phyloP scores from a whole-genome alignment of 2,888 invertebrate species.

The Petrolisthes cinctipes region DNA sequence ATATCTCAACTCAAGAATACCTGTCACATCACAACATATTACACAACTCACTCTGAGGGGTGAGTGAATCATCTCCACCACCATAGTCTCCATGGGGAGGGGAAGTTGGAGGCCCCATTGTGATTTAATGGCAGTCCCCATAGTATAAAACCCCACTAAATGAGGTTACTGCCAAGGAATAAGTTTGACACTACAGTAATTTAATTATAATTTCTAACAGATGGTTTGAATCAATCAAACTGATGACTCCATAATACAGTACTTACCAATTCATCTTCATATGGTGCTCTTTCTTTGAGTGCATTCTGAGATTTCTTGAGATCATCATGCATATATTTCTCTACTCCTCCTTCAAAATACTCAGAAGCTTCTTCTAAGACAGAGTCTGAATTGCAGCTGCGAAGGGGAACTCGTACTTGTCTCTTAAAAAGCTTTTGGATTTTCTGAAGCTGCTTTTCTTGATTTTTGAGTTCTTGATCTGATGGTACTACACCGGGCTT shows the following conservation, averaged over 20 bases:
- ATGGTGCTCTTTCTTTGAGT: constrained; percentile 72
- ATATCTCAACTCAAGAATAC: too few species aligned
- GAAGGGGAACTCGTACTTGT: constrained; percentile 54
- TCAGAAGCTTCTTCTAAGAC: constrained; percentile 50
- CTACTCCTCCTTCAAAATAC: constrained; percentile 57
- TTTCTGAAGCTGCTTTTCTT: constrained; percentile 49
- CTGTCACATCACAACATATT: too few species aligned
- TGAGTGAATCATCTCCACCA: too few species aligned
- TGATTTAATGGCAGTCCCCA: too few species aligned
- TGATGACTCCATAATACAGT: background rate
- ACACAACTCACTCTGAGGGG: too few species aligned
- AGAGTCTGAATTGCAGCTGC: constrained; percentile 45
- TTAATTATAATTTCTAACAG: background rate
- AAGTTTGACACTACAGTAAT: too few species aligned
- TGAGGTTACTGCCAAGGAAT: background rate
- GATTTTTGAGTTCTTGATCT: constrained; percentile 30
- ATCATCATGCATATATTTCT: constrained; percentile 52
- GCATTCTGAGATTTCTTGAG: constrained; percentile 71
- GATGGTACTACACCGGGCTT: constrained; percentile 23
- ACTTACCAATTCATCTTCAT: constrained; percentile 73
- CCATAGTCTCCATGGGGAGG: too few species aligned
- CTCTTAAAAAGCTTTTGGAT: constrained; percentile 54
- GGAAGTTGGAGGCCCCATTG: too few species aligned
- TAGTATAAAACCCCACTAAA: too few species aligned
- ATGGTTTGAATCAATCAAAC: background rate